Base-by-base conservation (phyloP, 2,888 invertebrate genomes). In the Herminia tarsipennalis region DNA sequence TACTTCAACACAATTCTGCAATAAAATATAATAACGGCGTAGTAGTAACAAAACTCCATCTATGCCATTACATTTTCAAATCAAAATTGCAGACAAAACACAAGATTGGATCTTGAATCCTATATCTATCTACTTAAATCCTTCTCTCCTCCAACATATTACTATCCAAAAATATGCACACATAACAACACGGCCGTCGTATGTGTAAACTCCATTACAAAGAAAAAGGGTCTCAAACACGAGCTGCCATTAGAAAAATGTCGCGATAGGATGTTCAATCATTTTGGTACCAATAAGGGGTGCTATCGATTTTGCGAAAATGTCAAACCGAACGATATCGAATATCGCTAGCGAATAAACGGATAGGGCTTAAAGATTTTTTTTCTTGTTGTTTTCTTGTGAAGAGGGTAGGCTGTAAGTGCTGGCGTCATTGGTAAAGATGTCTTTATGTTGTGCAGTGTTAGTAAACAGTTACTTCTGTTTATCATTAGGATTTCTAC, bases 251-350 rank as follows among this genome's bases (percentile, higher is more conserved):
- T 91, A 90, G 88, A 90, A 90, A 89, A 91, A 90, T 87, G 88
- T 90, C 89, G 83, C 88, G 89, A 89, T 91, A 89, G 88, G 88
- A 90, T 89, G 89, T 90, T 91, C 90, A 90, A 91, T 90, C 91
- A 91, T 91, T 90, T 90, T 79, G 88, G 70, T 87, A 86, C 90
- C 91, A 89, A 91, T 91, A 89, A 88, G 90, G 90, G 91, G 84
- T 62, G 88, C 54, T 84, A 91, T 91, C 91, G 90, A 90, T 91
- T 91, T 88, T 84, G 83, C 81, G 76, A 85, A 87, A 89, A 89
- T 88, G 88, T 85, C 88, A 86, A 78, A 47, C 73, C 78, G 67
- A 72, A 70, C 70, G 78, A 72, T 85, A 85, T 87, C 85, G 78
- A 80, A 85, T 86, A 80, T 80, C 83, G 69, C 59, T 54, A 61